Evolutionary conservation across 1,140 invertebrate species (phyloP).

Genomic region (Carposina sasakii): DNA sequence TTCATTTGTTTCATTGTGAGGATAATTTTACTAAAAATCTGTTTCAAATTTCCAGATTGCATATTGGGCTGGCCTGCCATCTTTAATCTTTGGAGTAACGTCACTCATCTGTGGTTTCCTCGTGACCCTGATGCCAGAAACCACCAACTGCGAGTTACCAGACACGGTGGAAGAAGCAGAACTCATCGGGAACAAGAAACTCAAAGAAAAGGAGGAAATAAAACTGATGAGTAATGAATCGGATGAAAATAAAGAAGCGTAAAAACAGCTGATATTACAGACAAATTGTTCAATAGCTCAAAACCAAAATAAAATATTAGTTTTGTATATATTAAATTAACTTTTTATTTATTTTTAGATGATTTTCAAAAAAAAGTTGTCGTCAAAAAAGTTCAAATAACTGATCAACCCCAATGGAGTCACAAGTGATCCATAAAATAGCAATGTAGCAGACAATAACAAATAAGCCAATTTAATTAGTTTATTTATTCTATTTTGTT

Average conservation of each 20-base stretch:
- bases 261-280: background rate
- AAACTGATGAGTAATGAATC: background rate
- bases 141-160: conserved; percentile 42
- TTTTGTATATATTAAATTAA: background rate
- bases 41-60: conserved; percentile 36
- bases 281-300: background rate
- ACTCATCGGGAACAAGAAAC: conserved; percentile 33
- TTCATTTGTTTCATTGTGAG: no score
- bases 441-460: no score
- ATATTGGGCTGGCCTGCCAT: conserved; percentile 49
- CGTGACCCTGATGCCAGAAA: conserved; percentile 52
- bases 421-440: no score
- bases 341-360: background rate
- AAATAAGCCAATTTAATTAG: no score
- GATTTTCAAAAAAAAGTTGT: background rate
- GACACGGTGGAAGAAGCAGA: conserved; percentile 55
- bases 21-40: background rate
- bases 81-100: conserved; percentile 48
- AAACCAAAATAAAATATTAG: background rate
- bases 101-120: conserved; percentile 45
- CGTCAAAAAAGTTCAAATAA: background rate
- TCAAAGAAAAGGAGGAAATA: background rate
- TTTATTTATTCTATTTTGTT: no score
- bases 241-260: background rate
- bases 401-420: no score